Percentiles rank a stretch among this genome's conserved stretches.
Conservation (phyloP, 1,140 invertebrate genomes). For the Ladona fulva region DNA sequence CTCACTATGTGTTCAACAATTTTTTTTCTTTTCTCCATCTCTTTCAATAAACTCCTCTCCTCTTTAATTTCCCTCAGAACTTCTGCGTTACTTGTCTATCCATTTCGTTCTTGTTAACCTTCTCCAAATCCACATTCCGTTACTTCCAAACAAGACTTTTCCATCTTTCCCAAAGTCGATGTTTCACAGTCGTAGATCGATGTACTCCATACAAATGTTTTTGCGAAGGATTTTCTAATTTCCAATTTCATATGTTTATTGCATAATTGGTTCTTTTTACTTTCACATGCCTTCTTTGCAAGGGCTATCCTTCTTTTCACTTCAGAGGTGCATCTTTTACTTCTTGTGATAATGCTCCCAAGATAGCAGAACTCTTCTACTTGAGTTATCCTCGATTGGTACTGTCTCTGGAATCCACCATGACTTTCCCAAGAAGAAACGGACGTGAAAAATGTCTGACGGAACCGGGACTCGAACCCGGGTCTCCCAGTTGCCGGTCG, state of each 20-base stretch:
- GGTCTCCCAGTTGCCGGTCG: too few relatives aligned
- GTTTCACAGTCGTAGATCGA: background rate
- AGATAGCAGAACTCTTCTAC: constrained; percentile 5
- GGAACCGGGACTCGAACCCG: too few relatives aligned
- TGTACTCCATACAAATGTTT: background rate
- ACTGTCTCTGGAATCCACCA: background rate
- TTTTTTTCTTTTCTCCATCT: too few relatives aligned
- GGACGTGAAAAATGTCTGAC: too few relatives aligned
- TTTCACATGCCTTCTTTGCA: background rate
- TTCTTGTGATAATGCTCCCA: background rate
- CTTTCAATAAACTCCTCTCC: too few relatives aligned
- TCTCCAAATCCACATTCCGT: too few relatives aligned
- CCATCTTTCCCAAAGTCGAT: constrained; percentile 1
- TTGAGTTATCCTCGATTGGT: too few relatives aligned
- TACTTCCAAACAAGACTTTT: background rate
- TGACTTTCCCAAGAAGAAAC: too few relatives aligned
- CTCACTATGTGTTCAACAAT: too few relatives aligned
- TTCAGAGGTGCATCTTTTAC: background rate
- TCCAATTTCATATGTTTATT: too few relatives aligned
- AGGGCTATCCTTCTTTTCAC: background rate
- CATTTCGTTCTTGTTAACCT: background rate
- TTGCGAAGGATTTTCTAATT: too few relatives aligned
- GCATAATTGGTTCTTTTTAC: too few relatives aligned
- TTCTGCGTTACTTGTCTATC: background rate
- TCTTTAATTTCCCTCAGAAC: background rate